These are phyloP conservation scores for Bacillus rossius DNA, from an alignment of 1,140 invertebrate species.

Conservation along the genomic window DNA sequence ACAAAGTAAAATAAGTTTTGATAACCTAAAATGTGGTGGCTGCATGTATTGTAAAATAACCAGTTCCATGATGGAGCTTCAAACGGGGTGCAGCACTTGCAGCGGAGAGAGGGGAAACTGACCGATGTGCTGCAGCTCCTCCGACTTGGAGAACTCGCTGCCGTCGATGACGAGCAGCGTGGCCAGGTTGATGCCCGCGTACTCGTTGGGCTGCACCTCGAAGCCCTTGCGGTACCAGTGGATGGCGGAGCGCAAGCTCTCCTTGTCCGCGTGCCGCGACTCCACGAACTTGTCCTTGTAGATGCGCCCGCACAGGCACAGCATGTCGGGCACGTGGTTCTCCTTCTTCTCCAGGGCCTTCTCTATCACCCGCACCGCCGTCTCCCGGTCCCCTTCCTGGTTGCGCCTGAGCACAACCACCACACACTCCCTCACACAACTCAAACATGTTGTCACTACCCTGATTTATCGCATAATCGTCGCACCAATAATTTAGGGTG, in stretches of 20 bases:
- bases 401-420: slow-evolving; percentile 67
- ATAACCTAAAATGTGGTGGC: too few species aligned
- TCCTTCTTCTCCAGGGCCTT: slow-evolving; percentile 88
- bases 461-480: too few species aligned
- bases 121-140: slow-evolving; percentile 85
- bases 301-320: slow-evolving; percentile 97
- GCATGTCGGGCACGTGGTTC: slow-evolving; percentile 92
- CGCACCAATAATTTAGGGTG: too few species aligned
- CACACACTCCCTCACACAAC: too few species aligned
- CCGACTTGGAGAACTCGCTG: slow-evolving; percentile 88
- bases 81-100: too few species aligned
- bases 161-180: slow-evolving; percentile 97
- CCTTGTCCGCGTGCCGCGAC: slow-evolving; percentile 83
- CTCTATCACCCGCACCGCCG: slow-evolving; percentile 86
- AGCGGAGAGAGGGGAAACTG: too few species aligned
- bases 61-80: too few species aligned
- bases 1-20: too few species aligned
- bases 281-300: slow-evolving; percentile 99
- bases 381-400: slow-evolving; percentile 89
- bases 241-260: slow-evolving; percentile 88
- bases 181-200: slow-evolving; percentile 98
- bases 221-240: slow-evolving; percentile 98
- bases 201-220: slow-evolving; percentile 96
- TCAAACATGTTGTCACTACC: too few species aligned
- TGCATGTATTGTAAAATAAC: too few species aligned